phyloP scores from a whole-genome alignment of 2,888 invertebrate genomes.

The Drosophila dives region DNA sequence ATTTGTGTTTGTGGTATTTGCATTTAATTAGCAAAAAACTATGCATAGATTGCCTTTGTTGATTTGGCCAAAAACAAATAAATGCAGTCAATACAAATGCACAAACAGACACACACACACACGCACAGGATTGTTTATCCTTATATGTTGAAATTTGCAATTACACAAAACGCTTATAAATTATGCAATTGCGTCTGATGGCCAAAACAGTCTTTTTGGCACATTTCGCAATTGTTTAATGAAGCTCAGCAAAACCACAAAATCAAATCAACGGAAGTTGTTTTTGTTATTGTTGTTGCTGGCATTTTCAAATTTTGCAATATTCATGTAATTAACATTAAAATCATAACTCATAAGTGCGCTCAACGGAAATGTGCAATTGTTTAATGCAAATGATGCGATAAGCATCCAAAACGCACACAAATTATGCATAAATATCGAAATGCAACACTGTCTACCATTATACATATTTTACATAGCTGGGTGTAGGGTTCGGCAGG shows the following conservation, averaged over 20 bases:
- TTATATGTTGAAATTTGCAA: constrained; percentile 68
- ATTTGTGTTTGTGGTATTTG: constrained; percentile 53
- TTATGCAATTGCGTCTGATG: constrained; percentile 57
- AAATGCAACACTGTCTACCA: constrained; percentile 29
- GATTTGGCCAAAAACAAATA: constrained; percentile 43
- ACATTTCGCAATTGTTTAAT: constrained; percentile 61
- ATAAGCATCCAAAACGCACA: constrained; percentile 32
- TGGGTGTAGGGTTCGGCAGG: not conserved
- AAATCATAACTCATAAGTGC: constrained; percentile 69
- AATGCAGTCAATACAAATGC: not conserved
- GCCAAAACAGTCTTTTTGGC: not conserved
- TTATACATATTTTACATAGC: not conserved
- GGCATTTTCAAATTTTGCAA: constrained; percentile 35
- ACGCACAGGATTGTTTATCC: constrained; percentile 62
- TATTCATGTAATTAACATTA: constrained; percentile 76
- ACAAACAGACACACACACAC: constrained; percentile 1
- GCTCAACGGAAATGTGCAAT: constrained; percentile 66
- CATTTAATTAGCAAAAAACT: constrained; percentile 77
- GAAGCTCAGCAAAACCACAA: constrained; percentile 70
- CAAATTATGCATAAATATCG: constrained; percentile 41
- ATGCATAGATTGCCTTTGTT: constrained; percentile 62
- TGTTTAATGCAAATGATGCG: constrained; percentile 44
- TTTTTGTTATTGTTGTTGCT: constrained; percentile 28
- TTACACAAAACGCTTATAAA: constrained; percentile 75
- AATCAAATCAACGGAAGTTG: constrained; percentile 77